Evolutionary conservation across 30 jellyfish, hydroid and myxozoan species (phyloP).

Genomic region (Morbakka virulenta): DNA sequence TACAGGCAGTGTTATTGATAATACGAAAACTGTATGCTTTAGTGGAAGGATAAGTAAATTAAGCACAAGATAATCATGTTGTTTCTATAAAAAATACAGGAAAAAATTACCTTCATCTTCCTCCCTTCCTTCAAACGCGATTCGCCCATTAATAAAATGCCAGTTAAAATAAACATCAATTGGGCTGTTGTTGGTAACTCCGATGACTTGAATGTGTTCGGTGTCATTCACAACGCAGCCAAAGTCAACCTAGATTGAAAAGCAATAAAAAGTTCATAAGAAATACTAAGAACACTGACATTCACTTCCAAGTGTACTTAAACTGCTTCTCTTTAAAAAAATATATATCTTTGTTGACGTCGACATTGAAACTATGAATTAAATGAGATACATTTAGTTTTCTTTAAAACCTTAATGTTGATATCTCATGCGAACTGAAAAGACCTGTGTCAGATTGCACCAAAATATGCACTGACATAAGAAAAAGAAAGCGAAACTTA

Average conservation of each 20-base stretch:
- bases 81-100: background rate
- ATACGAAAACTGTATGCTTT: too few relatives aligned
- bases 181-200: slow-evolving; percentile 83
- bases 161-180: slow-evolving; percentile 71
- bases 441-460: too few relatives aligned
- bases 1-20: too few relatives aligned
- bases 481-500: too few relatives aligned
- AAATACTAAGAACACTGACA: background rate
- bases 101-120: slow-evolving; percentile 79
- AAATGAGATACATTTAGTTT: too few relatives aligned
- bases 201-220: slow-evolving; percentile 69
- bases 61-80: background rate
- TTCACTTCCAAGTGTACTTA: background rate
- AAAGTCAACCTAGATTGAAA: slow-evolving; percentile 68
- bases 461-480: too few relatives aligned
- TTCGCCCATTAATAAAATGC: slow-evolving; percentile 74
- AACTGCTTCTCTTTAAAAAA: too few relatives aligned
- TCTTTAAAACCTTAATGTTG: too few relatives aligned
- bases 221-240: slow-evolving; percentile 89
- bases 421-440: too few relatives aligned
- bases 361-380: too few relatives aligned
- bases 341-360: too few relatives aligned
- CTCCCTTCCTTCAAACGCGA: slow-evolving; percentile 84
- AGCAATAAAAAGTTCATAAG: too few relatives aligned
- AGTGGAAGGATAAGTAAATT: background rate